Evolutionary conservation across 2,888 invertebrate genomes (phyloP).

Genomic region (Leistus spinibarbis): DNA sequence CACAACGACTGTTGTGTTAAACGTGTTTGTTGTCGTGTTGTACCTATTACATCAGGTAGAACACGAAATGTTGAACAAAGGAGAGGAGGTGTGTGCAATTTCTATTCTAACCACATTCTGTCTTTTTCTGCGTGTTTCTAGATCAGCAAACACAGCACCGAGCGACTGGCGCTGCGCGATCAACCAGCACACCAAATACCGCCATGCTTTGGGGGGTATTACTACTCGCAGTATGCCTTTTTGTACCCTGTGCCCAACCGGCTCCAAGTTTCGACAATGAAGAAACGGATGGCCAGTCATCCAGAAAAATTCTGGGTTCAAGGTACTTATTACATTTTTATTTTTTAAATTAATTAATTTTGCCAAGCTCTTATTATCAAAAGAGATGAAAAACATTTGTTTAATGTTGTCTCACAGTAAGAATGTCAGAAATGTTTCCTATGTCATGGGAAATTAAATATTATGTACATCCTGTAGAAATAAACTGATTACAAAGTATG

Average conservation of each 20-base stretch:
- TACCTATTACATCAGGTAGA: neutral
- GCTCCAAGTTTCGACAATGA: conserved; percentile 33
- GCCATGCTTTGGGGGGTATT: conserved; percentile 8
- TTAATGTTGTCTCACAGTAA: too few relatives aligned
- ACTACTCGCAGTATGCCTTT: conserved; percentile 31
- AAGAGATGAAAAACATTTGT: too few relatives aligned
- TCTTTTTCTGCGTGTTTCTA: neutral
- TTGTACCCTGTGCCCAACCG: conserved; percentile 37
- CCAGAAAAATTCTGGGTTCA: conserved; percentile 66
- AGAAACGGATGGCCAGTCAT: conserved; percentile 57
- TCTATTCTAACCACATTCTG: conserved; percentile 53
- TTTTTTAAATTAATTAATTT: too few relatives aligned
- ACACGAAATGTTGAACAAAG: neutral
- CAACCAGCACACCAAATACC: neutral
- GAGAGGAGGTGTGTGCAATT: conserved; percentile 56
- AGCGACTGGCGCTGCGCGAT: neutral
- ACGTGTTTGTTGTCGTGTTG: neutral
- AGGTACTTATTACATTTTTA: conserved; percentile 57
- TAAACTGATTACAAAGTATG: too few relatives aligned
- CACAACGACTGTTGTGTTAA: neutral
- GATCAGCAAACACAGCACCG: conserved; percentile 49
- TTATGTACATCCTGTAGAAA: neutral
- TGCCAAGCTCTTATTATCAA: too few relatives aligned
- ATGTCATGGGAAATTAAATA: too few relatives aligned
- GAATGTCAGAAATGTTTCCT: neutral